Conservation (phyloP, 1,140 invertebrate genomes). For the Tetramorium simillimum region DNA sequence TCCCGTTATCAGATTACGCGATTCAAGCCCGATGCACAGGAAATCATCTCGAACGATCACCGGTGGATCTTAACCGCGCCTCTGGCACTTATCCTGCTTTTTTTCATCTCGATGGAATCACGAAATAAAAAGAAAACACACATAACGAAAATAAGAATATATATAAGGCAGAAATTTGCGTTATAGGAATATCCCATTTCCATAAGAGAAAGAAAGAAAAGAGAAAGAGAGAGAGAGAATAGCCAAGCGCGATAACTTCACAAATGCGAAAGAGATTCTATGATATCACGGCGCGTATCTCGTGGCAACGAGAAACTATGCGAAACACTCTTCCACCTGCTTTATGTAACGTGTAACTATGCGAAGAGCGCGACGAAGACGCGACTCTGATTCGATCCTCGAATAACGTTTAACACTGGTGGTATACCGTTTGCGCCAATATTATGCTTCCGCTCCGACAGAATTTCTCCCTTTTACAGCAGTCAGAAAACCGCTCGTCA, state of each 20-base stretch:
- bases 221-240: neutral
- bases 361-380: constrained; percentile 53
- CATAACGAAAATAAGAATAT: neutral
- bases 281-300: constrained; percentile 46
- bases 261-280: constrained; percentile 54
- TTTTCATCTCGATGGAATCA: neutral
- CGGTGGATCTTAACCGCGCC: neutral
- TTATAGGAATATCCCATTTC: neutral
- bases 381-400: constrained; percentile 38
- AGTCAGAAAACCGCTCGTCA: neutral
- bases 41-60: constrained; percentile 29
- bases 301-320: constrained; percentile 58
- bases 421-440: constrained; percentile 17
- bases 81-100: neutral
- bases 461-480: neutral
- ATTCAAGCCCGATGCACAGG: neutral
- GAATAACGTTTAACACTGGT: constrained; percentile 36
- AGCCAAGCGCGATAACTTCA: constrained; percentile 33
- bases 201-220: neutral
- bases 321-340: constrained; percentile 55
- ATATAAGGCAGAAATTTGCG: neutral
- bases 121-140: neutral
- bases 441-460: neutral
- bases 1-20: constrained; percentile 32
- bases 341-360: constrained; percentile 60